Base-by-base conservation (phyloP, 1,140 invertebrate genomes). In the Eupristina koningsbergeri region DNA sequence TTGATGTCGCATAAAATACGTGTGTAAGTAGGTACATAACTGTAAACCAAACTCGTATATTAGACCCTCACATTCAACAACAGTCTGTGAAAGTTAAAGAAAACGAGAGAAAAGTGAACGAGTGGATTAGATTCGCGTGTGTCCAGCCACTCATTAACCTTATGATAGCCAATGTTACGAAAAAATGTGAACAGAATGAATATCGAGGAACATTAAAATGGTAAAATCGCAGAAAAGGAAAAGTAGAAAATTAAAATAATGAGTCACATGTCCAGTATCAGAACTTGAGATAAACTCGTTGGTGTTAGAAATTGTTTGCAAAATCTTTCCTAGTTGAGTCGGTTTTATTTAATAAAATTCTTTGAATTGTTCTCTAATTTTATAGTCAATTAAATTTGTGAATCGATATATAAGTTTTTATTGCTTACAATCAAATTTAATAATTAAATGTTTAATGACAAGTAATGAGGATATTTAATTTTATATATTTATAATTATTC, bases 111-210 rank as follows among this genome's bases (percentile, higher is more conserved):
- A 67, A 31, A 17, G n/a, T 8, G 8, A 74, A 47, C 29, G 22
- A 83, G 81, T 83, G 67, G 63, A 69, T 15, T 26, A 61, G 36
- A 64, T 9, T 26, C 74, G 45, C 58, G 63, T 78, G 15, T 34
- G 74, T n/a, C 69, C 81, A 71, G 67, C 3, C 34, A 47, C 67
- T 45, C 61, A 19, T 5, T 7, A 6, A 17, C 13, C 9, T 17
- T 75, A 17, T 45, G 73, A 34, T 45, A 50, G 45, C n/a, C 45
- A 29, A 47, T 74, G 45, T 5, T 47, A n/a, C n/a, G 26, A 29
- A 17, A 74, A 74, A 74, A 5, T 47, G 41, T 15, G 71, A 47
- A 15, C n/a, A 0, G 13, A 73, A 45, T 6, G 45, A 47, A 26
- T 15, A 8, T 5, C 41, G 11, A 29, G 13, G n/a, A 41, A 0